phyloP scores from a whole-genome alignment of 2,797 vertebrate genomes.

The Tenualosa ilisha region DNA sequence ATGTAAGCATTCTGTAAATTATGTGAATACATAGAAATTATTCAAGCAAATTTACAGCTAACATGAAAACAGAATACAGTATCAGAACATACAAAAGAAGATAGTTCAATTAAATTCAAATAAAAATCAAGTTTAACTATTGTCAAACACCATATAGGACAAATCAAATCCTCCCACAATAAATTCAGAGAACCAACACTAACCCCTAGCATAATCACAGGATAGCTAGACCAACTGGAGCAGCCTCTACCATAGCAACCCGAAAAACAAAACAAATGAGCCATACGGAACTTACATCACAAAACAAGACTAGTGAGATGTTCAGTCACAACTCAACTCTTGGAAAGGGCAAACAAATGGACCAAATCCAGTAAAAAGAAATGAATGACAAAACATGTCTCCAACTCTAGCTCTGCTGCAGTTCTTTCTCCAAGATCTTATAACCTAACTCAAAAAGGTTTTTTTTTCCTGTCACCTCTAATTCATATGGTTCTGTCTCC shows the following conservation, averaged over 20 bases:
- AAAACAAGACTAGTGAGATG: constrained; percentile 42
- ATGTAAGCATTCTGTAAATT: background rate
- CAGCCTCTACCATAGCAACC: constrained; percentile 64
- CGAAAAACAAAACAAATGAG: constrained; percentile 64
- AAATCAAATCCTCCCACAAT: background rate
- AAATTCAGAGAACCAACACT: background rate
- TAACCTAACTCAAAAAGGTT: background rate
- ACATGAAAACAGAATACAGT: background rate
- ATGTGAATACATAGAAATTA: no score
- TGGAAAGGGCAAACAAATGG: constrained; percentile 30
- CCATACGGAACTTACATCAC: constrained; percentile 57
- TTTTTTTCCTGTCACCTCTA: background rate
- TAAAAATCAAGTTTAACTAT: no score
- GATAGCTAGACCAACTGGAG: constrained; percentile 53
- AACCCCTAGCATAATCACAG: constrained; percentile 44
- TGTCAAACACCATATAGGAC: no score
- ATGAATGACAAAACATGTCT: constrained; percentile 24
- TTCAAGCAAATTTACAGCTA: background rate
- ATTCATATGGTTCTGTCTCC: constrained; percentile 38
- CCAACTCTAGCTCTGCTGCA: background rate
- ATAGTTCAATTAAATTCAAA: no score
- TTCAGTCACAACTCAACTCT: constrained; percentile 40
- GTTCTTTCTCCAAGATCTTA: background rate
- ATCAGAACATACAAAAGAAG: background rate
- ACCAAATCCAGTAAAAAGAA: constrained; percentile 27